Conservation (phyloP, 2,113 vertebrate species). For the Dolichallabes microphthalmus region DNA sequence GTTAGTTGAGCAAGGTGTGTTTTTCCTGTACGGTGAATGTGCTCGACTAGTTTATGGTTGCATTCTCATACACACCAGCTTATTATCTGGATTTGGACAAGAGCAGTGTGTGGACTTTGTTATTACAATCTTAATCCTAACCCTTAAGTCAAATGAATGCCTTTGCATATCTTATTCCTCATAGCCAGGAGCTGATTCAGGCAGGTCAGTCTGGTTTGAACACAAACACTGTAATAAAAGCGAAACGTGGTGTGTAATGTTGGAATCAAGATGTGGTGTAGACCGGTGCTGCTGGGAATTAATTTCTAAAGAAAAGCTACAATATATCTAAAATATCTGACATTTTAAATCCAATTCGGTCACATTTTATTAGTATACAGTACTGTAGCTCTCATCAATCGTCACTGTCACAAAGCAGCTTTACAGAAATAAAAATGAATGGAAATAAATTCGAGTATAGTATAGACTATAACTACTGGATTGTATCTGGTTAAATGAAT, state of each 20-base stretch:
- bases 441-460: too few species aligned
- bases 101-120: background rate
- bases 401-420: too few species aligned
- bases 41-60: background rate
- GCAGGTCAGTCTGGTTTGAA: background rate
- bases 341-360: too few species aligned
- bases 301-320: background rate
- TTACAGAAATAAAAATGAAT: too few species aligned
- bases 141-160: background rate
- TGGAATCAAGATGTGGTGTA: background rate
- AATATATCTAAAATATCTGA: background rate
- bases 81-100: conserved; percentile 2
- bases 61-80: background rate
- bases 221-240: background rate
- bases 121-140: background rate
- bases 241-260: background rate
- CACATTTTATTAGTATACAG: too few species aligned
- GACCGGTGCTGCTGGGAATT: background rate
- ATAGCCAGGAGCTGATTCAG: background rate
- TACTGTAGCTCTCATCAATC: too few species aligned
- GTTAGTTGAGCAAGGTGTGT: background rate
- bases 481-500: background rate
- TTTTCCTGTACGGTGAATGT: background rate
- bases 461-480: too few species aligned
- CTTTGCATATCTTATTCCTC: background rate